Percentiles rank a stretch among this genome's conserved stretches.
phyloP scores from a whole-genome alignment of 2,113 vertebrate genomes.

The Daubentonia madagascariensis region DNA sequence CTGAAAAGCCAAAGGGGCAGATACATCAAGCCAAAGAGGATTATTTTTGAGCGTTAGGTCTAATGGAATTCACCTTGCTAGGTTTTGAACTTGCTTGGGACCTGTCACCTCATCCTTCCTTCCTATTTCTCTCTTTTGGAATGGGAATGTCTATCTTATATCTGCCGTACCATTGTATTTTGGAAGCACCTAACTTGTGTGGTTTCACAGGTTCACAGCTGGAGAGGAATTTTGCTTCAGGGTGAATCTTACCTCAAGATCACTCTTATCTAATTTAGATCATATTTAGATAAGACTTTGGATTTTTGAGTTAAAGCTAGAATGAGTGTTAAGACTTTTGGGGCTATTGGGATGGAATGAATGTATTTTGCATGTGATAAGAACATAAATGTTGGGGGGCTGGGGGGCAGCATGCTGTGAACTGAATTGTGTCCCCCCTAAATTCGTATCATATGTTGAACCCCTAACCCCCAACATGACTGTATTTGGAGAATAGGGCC shows the following conservation, averaged over 20 bases:
- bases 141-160: background rate
- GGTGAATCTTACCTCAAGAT: background rate
- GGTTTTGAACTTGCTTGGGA: background rate
- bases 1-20: background rate
- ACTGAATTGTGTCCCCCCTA: background rate
- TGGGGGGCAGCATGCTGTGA: background rate
- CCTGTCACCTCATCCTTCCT: background rate
- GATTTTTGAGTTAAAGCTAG: background rate
- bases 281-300: background rate
- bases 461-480: background rate
- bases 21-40: background rate
- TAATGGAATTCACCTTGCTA: background rate
- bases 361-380: background rate
- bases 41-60: background rate
- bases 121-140: background rate
- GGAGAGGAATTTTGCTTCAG: background rate
- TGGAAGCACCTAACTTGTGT: background rate
- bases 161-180: background rate
- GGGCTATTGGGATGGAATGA: background rate
- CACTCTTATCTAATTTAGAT: background rate
- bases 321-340: background rate
- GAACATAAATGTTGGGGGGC: background rate
- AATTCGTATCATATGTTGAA: background rate
- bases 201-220: background rate
- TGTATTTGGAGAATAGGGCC: background rate